Base-by-base conservation (phyloP, 30 jellyfish, hydroid and myxozoan genomes). In the Euphysa ruthae region DNA sequence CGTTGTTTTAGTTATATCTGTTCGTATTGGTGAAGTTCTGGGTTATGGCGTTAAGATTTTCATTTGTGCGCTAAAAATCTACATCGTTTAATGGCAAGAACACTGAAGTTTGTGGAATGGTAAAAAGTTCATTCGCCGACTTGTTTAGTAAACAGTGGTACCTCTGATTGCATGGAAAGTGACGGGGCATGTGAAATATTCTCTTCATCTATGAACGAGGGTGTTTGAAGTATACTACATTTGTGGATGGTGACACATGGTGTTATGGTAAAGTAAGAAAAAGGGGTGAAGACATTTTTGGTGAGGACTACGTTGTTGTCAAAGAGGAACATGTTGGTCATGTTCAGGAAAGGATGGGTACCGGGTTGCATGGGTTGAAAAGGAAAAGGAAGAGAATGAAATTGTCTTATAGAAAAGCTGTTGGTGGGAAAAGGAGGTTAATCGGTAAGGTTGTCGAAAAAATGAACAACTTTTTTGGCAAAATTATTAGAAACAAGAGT, bases 1-100 rank as follows among this genome's bases (percentile, higher is more conserved):
- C 34, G 85, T 72, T 72, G 85, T 58, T 7, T 72, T 72, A 28
- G 52, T 72, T 35, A 29, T 55, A 2, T 72, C 82, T 6, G 85
- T 72, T 24, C 43, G 69, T 49, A 57, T 79, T 19, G 69, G 82
- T 13, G 82, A 72, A 32, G 78, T 72, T 38, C 28, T 72, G 20
- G 85, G 58, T 61, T 57, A 57, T 58, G 78, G 31, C 20, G 85
- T 72, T 3, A 55, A 24, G 34, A 49, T 62, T 52, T 56, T 49
- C 25, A 54, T 72, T 18, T 55, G 85, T 52, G 79, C 56, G 32
- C 66, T 35, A 52, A 52, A 10, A 52, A 10, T 8, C 8, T 8
- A 15, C n/a, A n/a, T n/a, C n/a, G n/a, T n/a, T n/a, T n/a, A n/a
- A n/a, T n/a, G n/a, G n/a, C n/a, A n/a, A n/a, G n/a, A n/a, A n/a